These are phyloP conservation scores for Rapana venosa DNA, from an alignment of 2,888 invertebrate genomes.

Conservation along the genomic window DNA sequence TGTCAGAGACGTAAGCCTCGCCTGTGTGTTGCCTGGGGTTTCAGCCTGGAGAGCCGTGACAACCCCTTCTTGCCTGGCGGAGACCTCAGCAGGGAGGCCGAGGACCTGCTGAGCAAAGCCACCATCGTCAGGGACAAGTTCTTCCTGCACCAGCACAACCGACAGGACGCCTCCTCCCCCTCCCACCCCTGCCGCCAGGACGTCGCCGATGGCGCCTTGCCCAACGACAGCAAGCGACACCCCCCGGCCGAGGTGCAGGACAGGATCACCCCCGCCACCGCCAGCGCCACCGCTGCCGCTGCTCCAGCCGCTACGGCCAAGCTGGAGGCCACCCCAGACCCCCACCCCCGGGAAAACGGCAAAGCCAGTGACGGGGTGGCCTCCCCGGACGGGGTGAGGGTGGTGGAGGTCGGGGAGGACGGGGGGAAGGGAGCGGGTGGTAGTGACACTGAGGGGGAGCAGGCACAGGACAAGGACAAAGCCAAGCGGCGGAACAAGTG, in stretches of 20 bases:
- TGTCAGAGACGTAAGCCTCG: background rate
- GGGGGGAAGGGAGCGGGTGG: background rate
- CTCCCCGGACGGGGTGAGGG: slow-evolving; percentile 33
- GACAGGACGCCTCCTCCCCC: background rate
- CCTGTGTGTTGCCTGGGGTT: slow-evolving; percentile 53
- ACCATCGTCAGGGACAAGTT: slow-evolving; percentile 75
- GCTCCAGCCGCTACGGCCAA: slow-evolving; percentile 45
- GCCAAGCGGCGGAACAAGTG: slow-evolving; percentile 42
- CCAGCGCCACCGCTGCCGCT: background rate
- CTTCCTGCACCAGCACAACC: slow-evolving; percentile 62
- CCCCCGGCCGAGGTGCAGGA: slow-evolving; percentile 43
- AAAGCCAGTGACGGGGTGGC: slow-evolving; percentile 42
- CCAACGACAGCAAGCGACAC: background rate
- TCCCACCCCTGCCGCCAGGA: background rate
- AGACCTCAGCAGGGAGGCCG: slow-evolving; percentile 94
- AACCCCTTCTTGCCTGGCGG: slow-evolving; percentile 98
- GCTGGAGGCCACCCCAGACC: slow-evolving; percentile 34
- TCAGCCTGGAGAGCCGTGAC: slow-evolving; percentile 96
- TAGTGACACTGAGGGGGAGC: background rate
- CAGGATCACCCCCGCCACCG: slow-evolving; percentile 51
- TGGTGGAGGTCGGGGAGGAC: slow-evolving; percentile 7
- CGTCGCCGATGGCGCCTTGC: slow-evolving; percentile 26
- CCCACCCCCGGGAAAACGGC: slow-evolving; percentile 48
- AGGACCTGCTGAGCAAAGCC: slow-evolving; percentile 91
- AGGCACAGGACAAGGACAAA: slow-evolving; percentile 39